A percentile compares a stretch with the other conserved stretches of the same genome.
phyloP scores from a whole-genome alignment of 64 coral and sea anemone genomes.

The Montipora efflorescens region DNA sequence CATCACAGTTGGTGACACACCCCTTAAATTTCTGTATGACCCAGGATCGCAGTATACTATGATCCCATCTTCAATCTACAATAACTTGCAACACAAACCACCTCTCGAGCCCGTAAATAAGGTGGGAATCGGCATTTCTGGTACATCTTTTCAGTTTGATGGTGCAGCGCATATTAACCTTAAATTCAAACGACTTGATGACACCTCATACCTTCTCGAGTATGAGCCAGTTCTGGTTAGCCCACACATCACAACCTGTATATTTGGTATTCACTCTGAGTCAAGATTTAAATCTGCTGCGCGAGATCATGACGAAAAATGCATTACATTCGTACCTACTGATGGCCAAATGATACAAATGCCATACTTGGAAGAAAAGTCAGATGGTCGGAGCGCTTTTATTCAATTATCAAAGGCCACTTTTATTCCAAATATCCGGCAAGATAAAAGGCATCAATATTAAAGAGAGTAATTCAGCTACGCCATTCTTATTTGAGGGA shows the following conservation, averaged over 20 bases:
- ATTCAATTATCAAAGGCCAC: no score
- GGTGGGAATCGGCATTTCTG: slow-evolving; percentile 45
- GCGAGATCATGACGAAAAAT: neutral
- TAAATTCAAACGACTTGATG: slow-evolving; percentile 35
- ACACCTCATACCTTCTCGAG: slow-evolving; percentile 13
- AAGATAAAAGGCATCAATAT: no score
- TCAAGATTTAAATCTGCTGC: slow-evolving; percentile 1
- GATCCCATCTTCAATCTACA: slow-evolving; percentile 40
- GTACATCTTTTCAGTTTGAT: neutral
- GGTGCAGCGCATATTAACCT: neutral
- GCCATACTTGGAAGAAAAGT: no score
- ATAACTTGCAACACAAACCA: slow-evolving; percentile 14
- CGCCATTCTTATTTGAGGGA: no score
- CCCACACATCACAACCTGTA: neutral
- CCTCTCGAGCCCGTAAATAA: slow-evolving; percentile 32
- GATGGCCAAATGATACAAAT: no score
- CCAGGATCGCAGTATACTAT: slow-evolving; percentile 58
- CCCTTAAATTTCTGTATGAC: slow-evolving; percentile 56
- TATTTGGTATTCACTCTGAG: slow-evolving; percentile 9
- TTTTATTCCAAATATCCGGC: no score
- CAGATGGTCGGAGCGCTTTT: no score
- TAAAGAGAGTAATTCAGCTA: no score
- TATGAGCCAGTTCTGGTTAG: slow-evolving; percentile 6
- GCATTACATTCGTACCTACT: no score
- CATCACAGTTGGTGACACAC: slow-evolving; percentile 6